Conservation (phyloP, 37 sponge, comb jelly and placozoan species). For the Corticium candelabrum region DNA sequence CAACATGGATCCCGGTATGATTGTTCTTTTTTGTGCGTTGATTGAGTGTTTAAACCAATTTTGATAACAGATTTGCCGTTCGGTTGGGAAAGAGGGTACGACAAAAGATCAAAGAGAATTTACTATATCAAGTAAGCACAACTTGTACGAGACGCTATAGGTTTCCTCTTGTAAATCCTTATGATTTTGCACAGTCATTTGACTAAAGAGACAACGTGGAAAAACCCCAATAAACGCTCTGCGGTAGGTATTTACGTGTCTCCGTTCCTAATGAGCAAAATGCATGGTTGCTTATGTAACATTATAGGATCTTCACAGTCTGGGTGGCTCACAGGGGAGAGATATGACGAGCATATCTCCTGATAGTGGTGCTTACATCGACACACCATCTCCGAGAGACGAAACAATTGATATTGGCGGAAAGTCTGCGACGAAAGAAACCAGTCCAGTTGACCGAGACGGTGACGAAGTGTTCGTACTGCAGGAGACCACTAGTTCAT, state of each 20-base stretch:
- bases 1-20: background rate
- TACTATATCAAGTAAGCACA: background rate
- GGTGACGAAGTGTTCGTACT: background rate
- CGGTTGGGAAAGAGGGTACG: background rate
- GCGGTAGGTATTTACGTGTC: too few species aligned
- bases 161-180: background rate
- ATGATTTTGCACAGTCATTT: background rate
- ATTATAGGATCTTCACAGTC: too few species aligned
- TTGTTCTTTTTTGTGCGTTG: too few species aligned
- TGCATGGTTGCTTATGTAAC: too few species aligned
- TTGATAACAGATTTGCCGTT: background rate
- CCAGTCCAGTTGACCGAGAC: too few species aligned
- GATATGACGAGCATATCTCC: background rate
- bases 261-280: too few species aligned
- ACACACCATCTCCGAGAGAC: background rate
- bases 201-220: conserved; percentile 2
- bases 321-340: too few species aligned
- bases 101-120: background rate
- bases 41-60: background rate
- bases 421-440: background rate
- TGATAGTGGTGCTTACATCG: background rate
- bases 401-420: background rate
- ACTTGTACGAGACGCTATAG: background rate
- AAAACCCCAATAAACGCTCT: background rate
- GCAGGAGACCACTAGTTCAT: too few species aligned